phyloP scores from a whole-genome alignment of 2,888 invertebrate species.

The Calameuta pallipes region DNA sequence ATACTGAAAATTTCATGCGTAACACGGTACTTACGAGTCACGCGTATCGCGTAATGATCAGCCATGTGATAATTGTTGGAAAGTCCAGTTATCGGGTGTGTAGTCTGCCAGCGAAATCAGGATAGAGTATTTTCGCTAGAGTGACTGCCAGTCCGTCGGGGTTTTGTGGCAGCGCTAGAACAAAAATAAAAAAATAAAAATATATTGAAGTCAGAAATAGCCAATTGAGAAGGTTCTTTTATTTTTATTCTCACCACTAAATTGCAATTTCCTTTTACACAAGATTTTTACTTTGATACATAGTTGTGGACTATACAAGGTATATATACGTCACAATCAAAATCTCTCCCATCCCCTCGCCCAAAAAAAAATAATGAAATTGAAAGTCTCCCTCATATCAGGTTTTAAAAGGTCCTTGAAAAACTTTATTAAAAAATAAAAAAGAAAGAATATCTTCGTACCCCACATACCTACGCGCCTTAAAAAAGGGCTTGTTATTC shows the following conservation, averaged over 20 bases:
- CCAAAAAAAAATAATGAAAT: neutral
- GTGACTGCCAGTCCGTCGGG: neutral
- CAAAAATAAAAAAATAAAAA: neutral
- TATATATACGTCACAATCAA: neutral
- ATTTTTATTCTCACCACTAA: neutral
- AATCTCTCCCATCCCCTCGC: neutral
- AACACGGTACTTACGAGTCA: neutral
- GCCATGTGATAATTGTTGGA: neutral
- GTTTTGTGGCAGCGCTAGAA: neutral
- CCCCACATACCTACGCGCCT: neutral
- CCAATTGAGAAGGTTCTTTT: neutral
- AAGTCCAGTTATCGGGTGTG: neutral
- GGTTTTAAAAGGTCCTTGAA: neutral
- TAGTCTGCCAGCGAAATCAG: neutral
- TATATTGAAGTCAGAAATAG: neutral
- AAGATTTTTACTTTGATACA: neutral
- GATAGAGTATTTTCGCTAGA: neutral
- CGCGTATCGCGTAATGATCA: neutral
- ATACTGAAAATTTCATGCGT: neutral
- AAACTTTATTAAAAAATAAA: neutral
- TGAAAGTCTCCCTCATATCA: neutral
- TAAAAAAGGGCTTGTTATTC: neutral
- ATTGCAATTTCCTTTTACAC: neutral
- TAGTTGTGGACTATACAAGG: neutral
- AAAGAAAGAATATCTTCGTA: neutral